Evolutionary conservation across 2,797 vertebrate genomes (phyloP).

Genomic region (Naso thynnoides): DNA sequence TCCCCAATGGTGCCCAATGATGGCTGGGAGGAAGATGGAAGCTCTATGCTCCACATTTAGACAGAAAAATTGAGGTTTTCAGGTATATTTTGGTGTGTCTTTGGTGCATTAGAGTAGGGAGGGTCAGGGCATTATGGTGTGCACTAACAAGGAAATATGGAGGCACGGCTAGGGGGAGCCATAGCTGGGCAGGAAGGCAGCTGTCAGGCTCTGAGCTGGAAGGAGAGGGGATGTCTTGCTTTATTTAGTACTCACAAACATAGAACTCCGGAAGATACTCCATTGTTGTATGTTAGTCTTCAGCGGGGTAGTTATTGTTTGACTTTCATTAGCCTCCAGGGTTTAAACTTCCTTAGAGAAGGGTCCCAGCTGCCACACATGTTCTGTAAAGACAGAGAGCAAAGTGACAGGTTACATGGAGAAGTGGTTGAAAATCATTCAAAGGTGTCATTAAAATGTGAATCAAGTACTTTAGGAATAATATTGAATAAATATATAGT

Average conservation of each 20-base stretch:
- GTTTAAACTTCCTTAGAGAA: constrained; percentile 45
- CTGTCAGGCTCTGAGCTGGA: constrained; percentile 44
- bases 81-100: constrained; percentile 66
- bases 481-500: constrained; percentile 1
- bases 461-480: background rate
- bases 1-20: constrained; percentile 49
- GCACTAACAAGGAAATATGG: constrained; percentile 82
- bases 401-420: constrained; percentile 33
- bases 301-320: constrained; percentile 45
- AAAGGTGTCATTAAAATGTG: constrained; percentile 8
- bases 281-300: constrained; percentile 51
- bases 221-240: constrained; percentile 25
- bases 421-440: background rate
- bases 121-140: constrained; percentile 71
- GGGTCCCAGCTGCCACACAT: constrained; percentile 52
- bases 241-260: constrained; percentile 60
- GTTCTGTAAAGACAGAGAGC: constrained; percentile 55
- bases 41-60: constrained; percentile 41
- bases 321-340: constrained; percentile 32
- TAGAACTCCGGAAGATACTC: constrained; percentile 37
- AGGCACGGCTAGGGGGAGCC: constrained; percentile 86
- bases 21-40: constrained; percentile 48
- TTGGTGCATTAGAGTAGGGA: constrained; percentile 58
- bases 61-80: constrained; percentile 56
- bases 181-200: constrained; percentile 66